These are phyloP conservation scores for Ammospiza nelsoni DNA, from an alignment of 2,113 vertebrate genomes.

Conservation along the genomic window DNA sequence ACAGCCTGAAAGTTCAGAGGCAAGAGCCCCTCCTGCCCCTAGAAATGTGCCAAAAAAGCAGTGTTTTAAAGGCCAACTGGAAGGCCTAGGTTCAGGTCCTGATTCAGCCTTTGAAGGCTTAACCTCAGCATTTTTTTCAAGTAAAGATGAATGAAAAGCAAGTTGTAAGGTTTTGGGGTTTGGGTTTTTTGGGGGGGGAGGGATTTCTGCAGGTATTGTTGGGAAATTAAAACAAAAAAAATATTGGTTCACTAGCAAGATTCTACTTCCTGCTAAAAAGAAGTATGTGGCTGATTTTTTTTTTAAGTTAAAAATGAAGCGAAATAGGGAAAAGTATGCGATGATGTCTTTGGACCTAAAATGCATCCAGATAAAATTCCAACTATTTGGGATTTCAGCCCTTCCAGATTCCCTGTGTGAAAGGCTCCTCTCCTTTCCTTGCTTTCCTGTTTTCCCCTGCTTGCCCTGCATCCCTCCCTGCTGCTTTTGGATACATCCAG, in stretches of 20 bases:
- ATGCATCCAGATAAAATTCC: background rate
- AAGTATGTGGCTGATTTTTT: background rate
- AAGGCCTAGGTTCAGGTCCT: background rate
- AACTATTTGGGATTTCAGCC: background rate
- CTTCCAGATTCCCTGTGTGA: background rate
- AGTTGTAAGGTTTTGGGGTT: background rate
- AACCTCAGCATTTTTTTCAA: background rate
- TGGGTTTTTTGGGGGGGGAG: fast-evolving
- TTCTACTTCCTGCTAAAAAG: background rate
- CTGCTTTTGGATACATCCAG: background rate
- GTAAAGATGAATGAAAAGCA: background rate
- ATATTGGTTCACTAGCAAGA: background rate
- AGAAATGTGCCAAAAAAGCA: background rate
- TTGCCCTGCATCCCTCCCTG: background rate
- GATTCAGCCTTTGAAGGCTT: background rate
- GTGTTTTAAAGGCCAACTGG: background rate
- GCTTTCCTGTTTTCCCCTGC: background rate
- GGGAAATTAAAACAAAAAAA: background rate
- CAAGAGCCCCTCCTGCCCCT: background rate
- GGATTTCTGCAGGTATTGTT: background rate
- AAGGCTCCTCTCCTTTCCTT: background rate
- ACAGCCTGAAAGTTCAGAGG: background rate
- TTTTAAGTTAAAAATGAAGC: background rate
- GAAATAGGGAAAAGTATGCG: background rate
- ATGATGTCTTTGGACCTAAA: background rate